phyloP scores from a whole-genome alignment of 2,113 vertebrate species.

The Nesogale talazaci region DNA sequence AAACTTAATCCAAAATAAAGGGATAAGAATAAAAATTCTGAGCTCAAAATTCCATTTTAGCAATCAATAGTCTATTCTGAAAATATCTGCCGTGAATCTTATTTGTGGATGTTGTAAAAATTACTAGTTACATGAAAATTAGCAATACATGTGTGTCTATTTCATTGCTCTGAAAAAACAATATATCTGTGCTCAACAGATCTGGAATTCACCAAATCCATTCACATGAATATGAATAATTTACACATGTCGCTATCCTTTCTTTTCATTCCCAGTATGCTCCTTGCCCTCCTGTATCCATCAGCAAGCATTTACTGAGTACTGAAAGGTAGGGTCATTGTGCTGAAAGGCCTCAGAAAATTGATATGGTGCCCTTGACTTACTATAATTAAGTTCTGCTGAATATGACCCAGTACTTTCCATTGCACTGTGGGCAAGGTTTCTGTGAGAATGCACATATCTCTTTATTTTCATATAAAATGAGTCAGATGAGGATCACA shows the following conservation, averaged over 20 bases:
- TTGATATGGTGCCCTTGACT: not conserved
- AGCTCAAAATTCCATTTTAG: conserved; percentile 26
- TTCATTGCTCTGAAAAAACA: not conserved
- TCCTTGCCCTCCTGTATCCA: not conserved
- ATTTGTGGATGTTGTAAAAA: conserved; percentile 8
- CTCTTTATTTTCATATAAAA: conserved; percentile 45
- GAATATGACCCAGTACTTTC: not conserved
- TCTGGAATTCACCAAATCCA: not conserved
- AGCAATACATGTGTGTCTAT: not conserved
- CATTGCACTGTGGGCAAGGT: not conserved
- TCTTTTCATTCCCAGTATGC: not conserved
- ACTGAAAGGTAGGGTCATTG: not conserved
- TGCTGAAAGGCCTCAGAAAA: not conserved
- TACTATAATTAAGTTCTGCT: not conserved
- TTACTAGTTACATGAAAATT: conserved; percentile 29
- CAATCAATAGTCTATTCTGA: not conserved
- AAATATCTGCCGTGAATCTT: conserved; percentile 1
- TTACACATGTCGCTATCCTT: not conserved
- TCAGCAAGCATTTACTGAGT: not conserved
- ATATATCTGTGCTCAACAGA: not conserved
- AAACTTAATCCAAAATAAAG: conserved; percentile 38
- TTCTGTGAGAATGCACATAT: conserved; percentile 27
- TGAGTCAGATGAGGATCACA: not conserved
- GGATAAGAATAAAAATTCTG: conserved; percentile 57
- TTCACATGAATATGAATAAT: not conserved